Base-by-base conservation (phyloP, 2,888 invertebrate genomes). In the Xylocampa areola region DNA sequence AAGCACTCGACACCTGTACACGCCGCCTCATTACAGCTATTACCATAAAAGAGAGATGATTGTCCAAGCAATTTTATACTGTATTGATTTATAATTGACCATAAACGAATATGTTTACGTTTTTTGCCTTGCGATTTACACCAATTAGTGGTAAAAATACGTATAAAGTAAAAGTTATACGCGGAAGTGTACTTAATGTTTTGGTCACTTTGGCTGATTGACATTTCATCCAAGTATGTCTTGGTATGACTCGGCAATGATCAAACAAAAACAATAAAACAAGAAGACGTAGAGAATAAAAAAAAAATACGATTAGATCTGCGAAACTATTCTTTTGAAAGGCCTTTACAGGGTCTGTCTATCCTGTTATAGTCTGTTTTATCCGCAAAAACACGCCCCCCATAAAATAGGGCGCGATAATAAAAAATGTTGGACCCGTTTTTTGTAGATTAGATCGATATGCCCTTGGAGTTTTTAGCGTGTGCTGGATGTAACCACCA, bases 41-140 rank as follows among this genome's bases (percentile, higher is more conserved):
- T 59, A 61, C 74, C 76, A 63, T 77, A 76, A 73, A 73, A 55
- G 76, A 68, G 63, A 66, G 70, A 66, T 69, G 66, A 70, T 70
- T 66, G 65, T 64, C 47, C 44, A 54, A 68, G 49, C 43, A 68
- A 76, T 71, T 74, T 65, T 55, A 61, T 41, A 48, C 53, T 53
- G 61, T 44, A 61, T 65, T 59, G 68, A 61, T 69, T 65, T 67
- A 69, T 62, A 73, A 73, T 64, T 55, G 57, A 54, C 40, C 43
- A 21, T 53, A 71, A 58, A 60, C 54, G 73, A 60, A 62, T n/a
- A n/a, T 72, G 59, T 44, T 72, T 33, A 48, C 47, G 49, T 62
- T 52, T 60, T 55, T 57, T 68, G 52, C 27, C 36, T 49, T 50
- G 36, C 21, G 25, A 21, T 76, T 72, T 57, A 75, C 63, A 69